phyloP scores from a whole-genome alignment of 2,888 invertebrate species.

The Synergus itoensis region DNA sequence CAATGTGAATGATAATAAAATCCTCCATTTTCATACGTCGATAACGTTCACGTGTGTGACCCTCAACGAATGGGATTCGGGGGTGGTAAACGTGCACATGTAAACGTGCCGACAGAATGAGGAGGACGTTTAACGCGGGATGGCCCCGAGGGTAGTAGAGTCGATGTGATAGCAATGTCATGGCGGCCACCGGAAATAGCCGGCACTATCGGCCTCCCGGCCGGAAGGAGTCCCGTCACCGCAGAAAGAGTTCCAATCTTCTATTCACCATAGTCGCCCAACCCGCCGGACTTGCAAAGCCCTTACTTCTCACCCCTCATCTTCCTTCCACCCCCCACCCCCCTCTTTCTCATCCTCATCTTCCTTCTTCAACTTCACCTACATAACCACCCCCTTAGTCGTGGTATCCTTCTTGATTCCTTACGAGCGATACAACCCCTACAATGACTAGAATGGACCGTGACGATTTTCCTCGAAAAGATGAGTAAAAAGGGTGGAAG shows the following conservation, averaged over 20 bases:
- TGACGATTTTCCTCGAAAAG: conserved; percentile 39
- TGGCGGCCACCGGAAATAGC: conserved; percentile 77
- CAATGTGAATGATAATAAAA: background rate
- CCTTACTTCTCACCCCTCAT: conserved; percentile 22
- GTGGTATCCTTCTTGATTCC: conserved; percentile 43
- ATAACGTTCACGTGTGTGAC: conserved; percentile 5
- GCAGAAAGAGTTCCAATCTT: conserved; percentile 78
- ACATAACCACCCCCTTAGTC: conserved; percentile 27
- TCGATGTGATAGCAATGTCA: conserved; percentile 72
- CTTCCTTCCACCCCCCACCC: conserved; percentile 36
- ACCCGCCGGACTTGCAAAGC: conserved; percentile 52
- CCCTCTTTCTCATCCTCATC: conserved; percentile 35
- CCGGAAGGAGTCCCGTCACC: conserved; percentile 76
- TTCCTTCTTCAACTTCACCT: conserved; percentile 43
- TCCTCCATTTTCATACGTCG: conserved; percentile 7
- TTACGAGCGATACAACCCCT: conserved; percentile 53
- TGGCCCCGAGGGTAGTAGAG: conserved; percentile 55
- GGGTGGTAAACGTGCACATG: conserved; percentile 15
- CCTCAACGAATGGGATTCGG: conserved; percentile 6
- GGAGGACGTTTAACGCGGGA: conserved; percentile 48
- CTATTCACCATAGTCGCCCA: conserved; percentile 70
- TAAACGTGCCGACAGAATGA: conserved; percentile 35
- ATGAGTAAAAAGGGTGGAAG: conserved; percentile 26
- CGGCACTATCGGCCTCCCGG: conserved; percentile 75
- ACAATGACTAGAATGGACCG: conserved; percentile 50